Evolutionary conservation across 2,797 vertebrate species (phyloP), one percentile per base, ranked within the genome.

Genomic region (Rhinichthys osculus): DNA sequence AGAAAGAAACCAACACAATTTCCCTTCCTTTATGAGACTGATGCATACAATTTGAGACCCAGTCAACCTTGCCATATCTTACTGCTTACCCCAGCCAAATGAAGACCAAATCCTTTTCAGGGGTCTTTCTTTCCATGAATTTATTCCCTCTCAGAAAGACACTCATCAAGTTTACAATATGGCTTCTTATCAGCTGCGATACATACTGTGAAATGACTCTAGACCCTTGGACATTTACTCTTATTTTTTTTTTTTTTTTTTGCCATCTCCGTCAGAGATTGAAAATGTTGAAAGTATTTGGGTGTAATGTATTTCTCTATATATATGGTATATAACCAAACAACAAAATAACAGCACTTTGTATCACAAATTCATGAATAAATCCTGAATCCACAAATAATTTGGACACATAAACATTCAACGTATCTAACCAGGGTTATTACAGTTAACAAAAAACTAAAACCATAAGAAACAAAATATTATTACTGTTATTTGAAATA

Each of bases 41-140:
- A 89, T 19, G 87, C 92, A 93, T 92, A 94, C 93, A 94, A 94
- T 94, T 89, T 91, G 87, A 91, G 91, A 94, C 91, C 92, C 88
- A 86, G 86, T 93, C 90, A 91, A 92, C 92, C 91, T 50, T 86
- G 52, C 52, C 90, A 59, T 88, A 78, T 91, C 94, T 92, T 88
- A 89, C 89, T 80, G 89, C 90, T 86, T 89, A 82, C 50, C 78
- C 47, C 50, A 11, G 84, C 87, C 76, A 91, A 91, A 92, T 91
- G 85, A 89, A 88, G 90, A 84, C 21, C 33, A 70, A 57, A 35
- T 52, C 67, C 73, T 44, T 71, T 47, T 85, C 83, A 85, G 82
- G 82, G 88, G 17, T 72, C 59, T 66, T 66, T 86, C 83, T 86
- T 67, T 81, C 69, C 86, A 85, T 88, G 84, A 57, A 89, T 83